phyloP scores from a whole-genome alignment of 2,797 vertebrate species.

The Oryzias sinensis region DNA sequence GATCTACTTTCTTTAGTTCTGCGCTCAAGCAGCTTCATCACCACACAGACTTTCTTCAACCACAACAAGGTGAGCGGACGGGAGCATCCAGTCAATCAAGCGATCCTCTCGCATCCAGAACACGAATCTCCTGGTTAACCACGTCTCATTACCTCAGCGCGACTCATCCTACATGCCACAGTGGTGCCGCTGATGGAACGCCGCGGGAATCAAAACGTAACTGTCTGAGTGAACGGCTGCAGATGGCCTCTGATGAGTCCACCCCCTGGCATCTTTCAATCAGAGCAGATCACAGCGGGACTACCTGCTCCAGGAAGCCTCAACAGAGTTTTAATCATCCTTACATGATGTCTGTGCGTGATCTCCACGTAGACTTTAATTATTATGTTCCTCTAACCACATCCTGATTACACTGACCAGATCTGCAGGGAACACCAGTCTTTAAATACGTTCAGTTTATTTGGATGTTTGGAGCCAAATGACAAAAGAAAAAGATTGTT shows the following conservation, averaged over 20 bases:
- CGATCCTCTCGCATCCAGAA: constrained; percentile 48
- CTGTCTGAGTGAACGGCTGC: constrained; percentile 4
- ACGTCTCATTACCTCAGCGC: constrained; percentile 65
- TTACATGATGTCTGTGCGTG: constrained; percentile 14
- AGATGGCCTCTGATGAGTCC: constrained; percentile 4
- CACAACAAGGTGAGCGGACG: constrained; percentile 27
- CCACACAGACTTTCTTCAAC: too few relatives aligned
- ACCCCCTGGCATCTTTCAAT: neutral
- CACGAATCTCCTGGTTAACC: constrained; percentile 60
- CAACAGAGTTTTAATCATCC: constrained; percentile 9
- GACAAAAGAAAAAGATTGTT: constrained; percentile 1
- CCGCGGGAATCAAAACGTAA: constrained; percentile 16
- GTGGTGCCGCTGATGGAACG: constrained; percentile 39
- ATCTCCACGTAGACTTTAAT: constrained; percentile 8
- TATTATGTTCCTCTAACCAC: constrained; percentile 38
- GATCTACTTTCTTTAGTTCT: too few relatives aligned
- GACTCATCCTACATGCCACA: constrained; percentile 66
- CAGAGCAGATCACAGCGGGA: neutral
- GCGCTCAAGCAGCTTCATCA: too few relatives aligned
- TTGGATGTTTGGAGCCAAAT: constrained; percentile 16
- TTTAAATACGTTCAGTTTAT: constrained; percentile 36
- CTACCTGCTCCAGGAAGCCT: constrained; percentile 16
- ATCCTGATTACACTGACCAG: constrained; percentile 46
- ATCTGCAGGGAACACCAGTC: constrained; percentile 21
- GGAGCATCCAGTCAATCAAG: constrained; percentile 51